Conservation (phyloP, 2,797 vertebrate species). For the Aeoliscus strigatus region DNA sequence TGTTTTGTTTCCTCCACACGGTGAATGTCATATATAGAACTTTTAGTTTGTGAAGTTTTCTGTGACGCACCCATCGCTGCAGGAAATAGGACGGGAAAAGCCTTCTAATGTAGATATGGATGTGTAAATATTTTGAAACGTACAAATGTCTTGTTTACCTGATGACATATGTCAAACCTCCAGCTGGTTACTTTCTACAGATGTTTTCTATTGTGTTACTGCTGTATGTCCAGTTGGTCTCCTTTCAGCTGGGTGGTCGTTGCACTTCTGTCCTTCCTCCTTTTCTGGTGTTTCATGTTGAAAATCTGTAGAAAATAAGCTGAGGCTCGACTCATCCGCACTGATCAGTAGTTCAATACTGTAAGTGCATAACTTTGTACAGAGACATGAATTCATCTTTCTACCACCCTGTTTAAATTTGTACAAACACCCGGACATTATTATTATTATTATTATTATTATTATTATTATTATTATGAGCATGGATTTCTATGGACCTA, state of each 20-base stretch:
- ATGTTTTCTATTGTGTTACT: constrained; percentile 36
- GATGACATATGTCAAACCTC: constrained; percentile 53
- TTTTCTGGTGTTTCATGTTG: constrained; percentile 26
- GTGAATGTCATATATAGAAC: too few relatives aligned
- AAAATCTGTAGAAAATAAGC: constrained; percentile 43
- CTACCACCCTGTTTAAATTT: constrained; percentile 21
- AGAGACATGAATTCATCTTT: constrained; percentile 10
- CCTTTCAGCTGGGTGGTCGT: constrained; percentile 24
- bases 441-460: constrained; percentile 46
- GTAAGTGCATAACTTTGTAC: neutral
- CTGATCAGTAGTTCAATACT: constrained; percentile 10
- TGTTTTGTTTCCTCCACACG: too few relatives aligned
- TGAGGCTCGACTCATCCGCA: constrained; percentile 33
- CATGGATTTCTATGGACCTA: constrained; percentile 77
- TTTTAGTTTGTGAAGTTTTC: too few relatives aligned
- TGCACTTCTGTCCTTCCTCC: constrained; percentile 23
- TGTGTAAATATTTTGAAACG: constrained; percentile 67
- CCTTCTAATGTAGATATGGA: constrained; percentile 58
- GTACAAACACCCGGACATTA: constrained; percentile 13
- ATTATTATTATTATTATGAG: constrained; percentile 60
- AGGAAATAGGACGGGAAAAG: constrained; percentile 24
- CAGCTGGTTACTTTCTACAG: constrained; percentile 34
- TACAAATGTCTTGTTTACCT: constrained; percentile 55
- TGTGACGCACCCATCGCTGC: constrained; percentile 18
- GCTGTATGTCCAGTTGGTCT: too few relatives aligned